Evolutionary conservation across 2,888 invertebrate genomes (phyloP).

Genomic region (Pandemis corylana): DNA sequence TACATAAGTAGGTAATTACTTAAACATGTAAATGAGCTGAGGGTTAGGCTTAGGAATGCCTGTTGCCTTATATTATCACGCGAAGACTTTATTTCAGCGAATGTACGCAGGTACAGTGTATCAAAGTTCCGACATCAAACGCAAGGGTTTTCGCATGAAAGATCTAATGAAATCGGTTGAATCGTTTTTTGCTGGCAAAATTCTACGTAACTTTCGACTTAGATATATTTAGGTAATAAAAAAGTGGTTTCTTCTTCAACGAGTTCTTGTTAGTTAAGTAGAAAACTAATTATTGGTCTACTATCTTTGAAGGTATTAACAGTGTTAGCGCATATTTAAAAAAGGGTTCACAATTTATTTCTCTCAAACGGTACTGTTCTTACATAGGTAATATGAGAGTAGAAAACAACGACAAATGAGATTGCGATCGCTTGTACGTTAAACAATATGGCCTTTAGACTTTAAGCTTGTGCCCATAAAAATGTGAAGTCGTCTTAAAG

Average conservation of each 20-base stretch:
- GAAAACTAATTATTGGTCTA: neutral
- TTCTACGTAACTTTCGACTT: neutral
- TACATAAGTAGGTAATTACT: neutral
- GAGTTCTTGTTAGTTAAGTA: neutral
- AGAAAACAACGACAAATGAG: no score
- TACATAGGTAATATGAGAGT: no score
- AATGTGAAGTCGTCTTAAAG: no score
- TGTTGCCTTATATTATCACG: neutral
- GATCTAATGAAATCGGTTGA: conserved; percentile 3
- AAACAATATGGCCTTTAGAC: no score
- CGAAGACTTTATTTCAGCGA: neutral
- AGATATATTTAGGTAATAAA: neutral
- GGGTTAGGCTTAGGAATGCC: neutral
- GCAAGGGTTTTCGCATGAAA: conserved; percentile 1
- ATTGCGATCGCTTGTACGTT: no score
- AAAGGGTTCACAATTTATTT: no score
- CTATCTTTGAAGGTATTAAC: neutral
- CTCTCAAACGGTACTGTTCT: no score
- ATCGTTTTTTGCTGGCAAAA: neutral
- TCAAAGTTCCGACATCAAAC: conserved; percentile 5
- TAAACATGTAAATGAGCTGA: neutral
- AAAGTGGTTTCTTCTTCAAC: neutral
- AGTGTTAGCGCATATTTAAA: neutral
- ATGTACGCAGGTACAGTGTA: neutral
- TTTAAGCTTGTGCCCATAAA: no score